Evolutionary conservation across 2,888 invertebrate genomes (phyloP), one percentile per base, ranked within the genome.

Genomic region (Ariolimax columbianus): DNA sequence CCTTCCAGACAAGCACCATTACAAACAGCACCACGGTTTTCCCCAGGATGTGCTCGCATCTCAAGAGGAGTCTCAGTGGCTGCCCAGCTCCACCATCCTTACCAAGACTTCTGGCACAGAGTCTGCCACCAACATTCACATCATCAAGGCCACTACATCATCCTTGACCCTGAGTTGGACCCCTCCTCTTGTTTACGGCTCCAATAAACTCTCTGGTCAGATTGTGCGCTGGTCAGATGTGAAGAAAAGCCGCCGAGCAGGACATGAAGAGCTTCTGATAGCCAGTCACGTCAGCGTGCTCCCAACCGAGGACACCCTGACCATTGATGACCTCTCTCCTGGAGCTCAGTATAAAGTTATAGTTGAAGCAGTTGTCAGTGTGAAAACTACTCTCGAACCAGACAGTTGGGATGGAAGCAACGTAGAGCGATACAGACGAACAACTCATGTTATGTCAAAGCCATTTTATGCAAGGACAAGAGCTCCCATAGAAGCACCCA

Each of bases 341-440:
- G 94, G 94, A 51, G 90, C 91, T 68, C 92, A 92, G 87, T 94
- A 94, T 88, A 91, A 85, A 77, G 89, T 94, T 38, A 91, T 92
- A 40, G 92, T 94, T 9, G 94, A 94, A 86, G 93, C 94, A 38
- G 92, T 94, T 19, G 94, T 94, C 40, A 93, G 93, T 88, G 90
- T 93, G 19, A 94, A 93, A 88, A 93, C 93, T 11, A 91, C 92
- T 3, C 84, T 94, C 30, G 92, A 93, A 38, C 88, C 89, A 23
- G 90, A 91, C 79, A 89, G 89, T 43, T 88, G 89, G 70, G 92
- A 91, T 72, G 82, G 77, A 0, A 89, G 90, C 7, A 91, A 90
- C 30, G 87, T 87, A 30, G 93, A 93, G 86, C 90, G 90, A 87
- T 92, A 93, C 85, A 89, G 93, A 38, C 89, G 94, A 66, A 94